A percentile compares a stretch with the other conserved stretches of the same genome.
Evolutionary conservation across 2,113 vertebrate species (phyloP).

Genomic region (Gallinago jamesoni): DNA sequence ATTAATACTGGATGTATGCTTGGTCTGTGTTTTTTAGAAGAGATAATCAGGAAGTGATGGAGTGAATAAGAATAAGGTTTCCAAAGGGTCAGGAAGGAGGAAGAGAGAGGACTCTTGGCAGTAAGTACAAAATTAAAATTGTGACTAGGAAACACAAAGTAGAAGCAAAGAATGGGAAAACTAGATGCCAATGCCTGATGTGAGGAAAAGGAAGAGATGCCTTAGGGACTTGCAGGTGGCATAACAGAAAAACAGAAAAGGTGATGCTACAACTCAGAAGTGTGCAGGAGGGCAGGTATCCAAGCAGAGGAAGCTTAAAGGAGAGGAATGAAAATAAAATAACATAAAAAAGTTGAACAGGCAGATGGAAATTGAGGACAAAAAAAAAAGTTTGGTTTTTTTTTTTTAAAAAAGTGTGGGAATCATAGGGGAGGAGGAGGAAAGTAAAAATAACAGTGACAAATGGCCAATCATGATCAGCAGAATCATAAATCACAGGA

Average conservation of each 20-base stretch:
- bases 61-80: not conserved
- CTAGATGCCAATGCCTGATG: not conserved
- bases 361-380: not conserved
- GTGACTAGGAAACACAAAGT: not conserved
- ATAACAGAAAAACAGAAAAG: not conserved
- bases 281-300: not conserved
- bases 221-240: not conserved
- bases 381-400: not conserved
- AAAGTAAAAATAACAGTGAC: not conserved
- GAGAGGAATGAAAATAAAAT: not conserved
- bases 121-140: not conserved
- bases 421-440: not conserved
- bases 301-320: not conserved
- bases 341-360: not conserved
- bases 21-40: not conserved
- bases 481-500: not conserved
- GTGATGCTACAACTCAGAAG: not conserved
- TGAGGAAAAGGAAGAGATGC: not conserved
- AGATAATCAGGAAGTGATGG: not conserved
- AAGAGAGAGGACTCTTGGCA: not conserved
- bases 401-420: not conserved
- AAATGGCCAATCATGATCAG: not conserved
- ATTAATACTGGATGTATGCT: not conserved
- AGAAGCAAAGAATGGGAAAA: not conserved
- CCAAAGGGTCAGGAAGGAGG: not conserved